Percentiles rank a stretch among this genome's conserved stretches.
These are phyloP conservation scores for Dryoscopus gambensis DNA, from an alignment of 2,113 vertebrate species.

Conservation along the genomic window DNA sequence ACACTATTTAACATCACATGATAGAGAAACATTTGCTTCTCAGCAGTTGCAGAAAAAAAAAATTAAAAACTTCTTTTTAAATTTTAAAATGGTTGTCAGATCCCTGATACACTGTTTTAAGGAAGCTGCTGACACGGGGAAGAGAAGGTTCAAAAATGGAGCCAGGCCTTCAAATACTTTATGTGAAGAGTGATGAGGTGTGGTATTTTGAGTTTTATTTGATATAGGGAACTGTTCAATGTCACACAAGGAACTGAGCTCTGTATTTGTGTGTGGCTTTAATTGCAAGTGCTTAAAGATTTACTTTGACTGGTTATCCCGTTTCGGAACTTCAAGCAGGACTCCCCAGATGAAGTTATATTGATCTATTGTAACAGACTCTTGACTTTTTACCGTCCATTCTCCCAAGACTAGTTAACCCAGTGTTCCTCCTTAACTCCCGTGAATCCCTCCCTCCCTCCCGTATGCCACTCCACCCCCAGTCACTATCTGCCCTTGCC, in stretches of 20 bases:
- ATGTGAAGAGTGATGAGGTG: background rate
- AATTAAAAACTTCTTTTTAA: background rate
- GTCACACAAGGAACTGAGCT: background rate
- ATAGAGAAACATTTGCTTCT: background rate
- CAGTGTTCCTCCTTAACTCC: background rate
- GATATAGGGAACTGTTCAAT: background rate
- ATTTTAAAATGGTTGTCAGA: background rate
- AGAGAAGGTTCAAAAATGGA: background rate
- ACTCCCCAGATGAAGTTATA: background rate
- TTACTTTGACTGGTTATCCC: background rate
- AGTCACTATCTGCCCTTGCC: background rate
- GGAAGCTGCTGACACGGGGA: background rate
- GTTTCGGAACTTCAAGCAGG: background rate
- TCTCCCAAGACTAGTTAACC: background rate
- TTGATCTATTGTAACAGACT: background rate
- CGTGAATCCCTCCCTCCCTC: background rate
- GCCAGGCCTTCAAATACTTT: background rate
- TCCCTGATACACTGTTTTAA: background rate
- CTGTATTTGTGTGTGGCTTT: background rate
- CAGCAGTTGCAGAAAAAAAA: background rate
- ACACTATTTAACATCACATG: background rate
- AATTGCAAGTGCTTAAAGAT: background rate
- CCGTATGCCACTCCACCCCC: background rate
- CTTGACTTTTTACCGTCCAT: background rate
- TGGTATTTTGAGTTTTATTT: background rate